Conservation (phyloP, 2,888 invertebrate species). For the Tetheella fluctuosa region DNA sequence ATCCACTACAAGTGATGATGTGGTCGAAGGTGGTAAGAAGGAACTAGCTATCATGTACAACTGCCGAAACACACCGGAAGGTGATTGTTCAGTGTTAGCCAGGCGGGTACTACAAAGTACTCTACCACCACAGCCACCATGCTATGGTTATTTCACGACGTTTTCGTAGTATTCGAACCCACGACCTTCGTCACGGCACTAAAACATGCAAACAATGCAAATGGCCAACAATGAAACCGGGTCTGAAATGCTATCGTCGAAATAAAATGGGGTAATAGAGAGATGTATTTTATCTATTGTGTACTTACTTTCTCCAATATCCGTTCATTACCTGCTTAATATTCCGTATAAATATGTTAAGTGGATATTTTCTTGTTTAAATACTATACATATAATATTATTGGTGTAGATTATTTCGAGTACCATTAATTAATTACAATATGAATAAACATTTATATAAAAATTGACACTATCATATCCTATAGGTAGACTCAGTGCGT, state of each 20-base stretch:
- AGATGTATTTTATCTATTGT: neutral
- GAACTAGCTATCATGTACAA: too few species aligned
- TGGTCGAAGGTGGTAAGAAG: too few species aligned
- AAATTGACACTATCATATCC: conserved; percentile 41
- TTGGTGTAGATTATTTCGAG: conserved; percentile 22
- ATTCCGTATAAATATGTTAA: neutral
- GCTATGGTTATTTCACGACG: too few species aligned
- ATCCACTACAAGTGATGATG: too few species aligned
- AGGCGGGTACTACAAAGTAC: too few species aligned
- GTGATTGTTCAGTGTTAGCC: too few species aligned
- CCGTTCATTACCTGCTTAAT: neutral
- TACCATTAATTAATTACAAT: conserved; percentile 30
- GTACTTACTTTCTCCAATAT: neutral
- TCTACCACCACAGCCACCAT: too few species aligned
- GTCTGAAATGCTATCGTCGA: neutral
- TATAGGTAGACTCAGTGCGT: conserved; percentile 36
- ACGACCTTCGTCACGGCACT: too few species aligned
- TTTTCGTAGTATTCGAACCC: too few species aligned
- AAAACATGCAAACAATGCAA: too few species aligned
- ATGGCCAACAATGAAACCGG: too few species aligned
- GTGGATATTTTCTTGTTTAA: neutral
- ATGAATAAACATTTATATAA: conserved; percentile 34
- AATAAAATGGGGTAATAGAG: neutral
- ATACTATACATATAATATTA: conserved; percentile 1
- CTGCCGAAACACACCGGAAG: too few species aligned